Evolutionary conservation across 2,888 invertebrate species (phyloP).

Genomic region (Hyposoter dolosus): DNA sequence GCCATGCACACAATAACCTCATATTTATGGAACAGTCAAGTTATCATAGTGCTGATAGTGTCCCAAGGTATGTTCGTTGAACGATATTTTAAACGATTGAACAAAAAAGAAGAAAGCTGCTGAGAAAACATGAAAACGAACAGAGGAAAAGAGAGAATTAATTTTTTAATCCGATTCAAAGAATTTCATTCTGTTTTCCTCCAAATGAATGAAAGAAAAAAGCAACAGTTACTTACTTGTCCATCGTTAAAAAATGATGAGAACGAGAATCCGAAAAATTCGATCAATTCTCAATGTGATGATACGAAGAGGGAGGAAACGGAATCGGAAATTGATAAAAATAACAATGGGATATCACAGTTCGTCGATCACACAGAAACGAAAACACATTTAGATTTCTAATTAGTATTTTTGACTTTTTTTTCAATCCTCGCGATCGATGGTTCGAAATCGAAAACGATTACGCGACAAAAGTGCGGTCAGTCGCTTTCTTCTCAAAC

Average conservation of each 20-base stretch:
- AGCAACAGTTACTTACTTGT: conserved; percentile 53
- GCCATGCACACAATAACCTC: background rate
- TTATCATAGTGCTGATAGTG: conserved; percentile 13
- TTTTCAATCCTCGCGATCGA: conserved; percentile 68
- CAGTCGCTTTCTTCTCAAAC: conserved; percentile 73
- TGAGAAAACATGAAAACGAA: background rate
- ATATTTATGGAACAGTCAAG: background rate
- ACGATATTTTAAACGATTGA: background rate
- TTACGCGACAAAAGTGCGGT: conserved; percentile 74
- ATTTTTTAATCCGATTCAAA: background rate
- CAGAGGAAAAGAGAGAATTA: background rate
- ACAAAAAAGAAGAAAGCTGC: background rate
- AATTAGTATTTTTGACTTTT: background rate
- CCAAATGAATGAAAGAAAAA: background rate
- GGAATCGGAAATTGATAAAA: conserved; percentile 19
- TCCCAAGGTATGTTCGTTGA: background rate
- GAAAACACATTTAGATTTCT: conserved; percentile 30
- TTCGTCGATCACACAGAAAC: conserved; percentile 72
- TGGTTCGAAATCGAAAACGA: conserved; percentile 72
- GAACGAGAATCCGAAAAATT: conserved; percentile 1
- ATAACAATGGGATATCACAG: conserved; percentile 72
- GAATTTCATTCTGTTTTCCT: background rate
- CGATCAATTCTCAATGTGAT: background rate
- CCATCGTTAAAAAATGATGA: conserved; percentile 40
- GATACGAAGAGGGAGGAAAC: conserved; percentile 21